Evolutionary conservation across 1,140 invertebrate species (phyloP).

Genomic region (Melipona quadrifasciata): DNA sequence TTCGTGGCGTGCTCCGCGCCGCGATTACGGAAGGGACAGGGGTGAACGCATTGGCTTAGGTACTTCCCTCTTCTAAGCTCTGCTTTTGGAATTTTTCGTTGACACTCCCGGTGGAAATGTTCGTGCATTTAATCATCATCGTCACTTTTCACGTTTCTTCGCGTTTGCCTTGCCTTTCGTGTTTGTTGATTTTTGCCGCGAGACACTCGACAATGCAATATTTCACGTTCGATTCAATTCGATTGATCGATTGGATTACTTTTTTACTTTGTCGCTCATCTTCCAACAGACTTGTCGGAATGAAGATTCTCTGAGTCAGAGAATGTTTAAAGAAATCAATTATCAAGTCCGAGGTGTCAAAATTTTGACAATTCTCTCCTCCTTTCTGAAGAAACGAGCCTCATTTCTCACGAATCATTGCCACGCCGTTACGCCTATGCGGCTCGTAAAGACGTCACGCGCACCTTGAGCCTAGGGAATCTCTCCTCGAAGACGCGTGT

Average conservation of each 20-base stretch:
- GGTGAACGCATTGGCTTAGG: constrained; percentile 55
- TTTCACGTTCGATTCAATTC: too few relatives aligned
- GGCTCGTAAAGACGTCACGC: constrained; percentile 26
- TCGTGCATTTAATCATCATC: not conserved
- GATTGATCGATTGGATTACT: too few relatives aligned
- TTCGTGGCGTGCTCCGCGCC: constrained; percentile 41
- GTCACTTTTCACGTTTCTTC: not conserved
- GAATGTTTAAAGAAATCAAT: too few relatives aligned
- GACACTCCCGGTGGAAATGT: not conserved
- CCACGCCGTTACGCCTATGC: constrained; percentile 35
- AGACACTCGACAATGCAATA: too few relatives aligned
- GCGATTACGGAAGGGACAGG: constrained; percentile 48
- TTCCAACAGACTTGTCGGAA: too few relatives aligned
- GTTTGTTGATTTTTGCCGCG: not conserved
- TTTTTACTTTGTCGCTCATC: too few relatives aligned
- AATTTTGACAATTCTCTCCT: too few relatives aligned
- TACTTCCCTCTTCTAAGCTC: not conserved
- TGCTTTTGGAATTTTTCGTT: constrained; percentile 38
- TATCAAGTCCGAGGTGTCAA: too few relatives aligned
- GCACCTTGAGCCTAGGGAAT: constrained; percentile 43
- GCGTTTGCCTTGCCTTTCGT: not conserved
- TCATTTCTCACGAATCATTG: not conserved
- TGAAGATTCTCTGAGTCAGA: too few relatives aligned
- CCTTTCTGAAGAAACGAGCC: not conserved
- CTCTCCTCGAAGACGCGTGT: constrained; percentile 47